A percentile compares a stretch with the other conserved stretches of the same genome.
phyloP scores from a whole-genome alignment of 1,140 invertebrate species.

The Brachionus rubens region DNA sequence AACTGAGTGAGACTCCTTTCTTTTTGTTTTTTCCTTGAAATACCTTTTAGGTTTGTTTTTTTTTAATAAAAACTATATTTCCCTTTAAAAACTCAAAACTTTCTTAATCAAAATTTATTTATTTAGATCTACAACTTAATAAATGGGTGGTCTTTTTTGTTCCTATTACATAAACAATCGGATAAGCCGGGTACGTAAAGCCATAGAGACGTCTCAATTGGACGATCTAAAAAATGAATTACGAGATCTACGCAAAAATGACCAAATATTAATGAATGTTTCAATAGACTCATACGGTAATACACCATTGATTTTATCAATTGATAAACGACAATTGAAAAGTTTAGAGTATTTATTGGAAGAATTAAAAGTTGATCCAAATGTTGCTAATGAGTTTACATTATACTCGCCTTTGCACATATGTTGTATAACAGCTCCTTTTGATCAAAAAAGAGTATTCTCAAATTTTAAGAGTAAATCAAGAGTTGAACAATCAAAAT shows the following conservation, averaged over 20 bases:
- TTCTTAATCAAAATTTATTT: too few species aligned
- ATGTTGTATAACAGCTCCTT: conserved; percentile 9
- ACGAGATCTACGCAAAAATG: neutral
- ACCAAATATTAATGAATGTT: neutral
- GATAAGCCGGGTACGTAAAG: neutral
- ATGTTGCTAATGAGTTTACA: conserved; percentile 18
- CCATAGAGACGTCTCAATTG: neutral
- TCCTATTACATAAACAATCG: conserved; percentile 33
- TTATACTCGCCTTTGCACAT: neutral
- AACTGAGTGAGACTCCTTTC: too few species aligned
- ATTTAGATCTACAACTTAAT: too few species aligned
- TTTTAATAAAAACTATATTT: too few species aligned
- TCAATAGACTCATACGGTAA: conserved; percentile 27
- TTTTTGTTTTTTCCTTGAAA: too few species aligned
- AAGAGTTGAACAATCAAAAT: neutral
- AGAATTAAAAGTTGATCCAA: conserved; percentile 35
- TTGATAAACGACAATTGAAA: conserved; percentile 6
- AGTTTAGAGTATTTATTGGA: conserved; percentile 7
- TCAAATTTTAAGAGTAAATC: neutral
- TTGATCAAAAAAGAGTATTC: neutral
- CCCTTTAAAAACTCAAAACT: too few species aligned
- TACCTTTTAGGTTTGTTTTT: too few species aligned
- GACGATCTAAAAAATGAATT: conserved; percentile 8
- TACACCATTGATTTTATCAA: conserved; percentile 8
- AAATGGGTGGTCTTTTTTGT: conserved; percentile 41